phyloP scores from a whole-genome alignment of 35 echinoderm and acorn worm genomes.

The Diadema setosum region DNA sequence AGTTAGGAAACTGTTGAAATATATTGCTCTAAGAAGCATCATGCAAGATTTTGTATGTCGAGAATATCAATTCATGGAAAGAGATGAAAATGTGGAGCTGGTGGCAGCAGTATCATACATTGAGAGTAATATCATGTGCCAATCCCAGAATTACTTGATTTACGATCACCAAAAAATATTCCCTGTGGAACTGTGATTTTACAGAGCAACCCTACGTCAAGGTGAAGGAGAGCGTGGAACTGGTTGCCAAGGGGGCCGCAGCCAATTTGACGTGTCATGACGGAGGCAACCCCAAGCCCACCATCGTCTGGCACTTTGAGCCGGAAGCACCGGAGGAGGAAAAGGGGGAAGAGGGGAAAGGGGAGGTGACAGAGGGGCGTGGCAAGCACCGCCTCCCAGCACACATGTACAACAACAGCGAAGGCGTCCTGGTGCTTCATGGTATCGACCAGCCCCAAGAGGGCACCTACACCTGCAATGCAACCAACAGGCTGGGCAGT shows the following conservation, averaged over 20 bases:
- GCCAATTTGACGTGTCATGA: slow-evolving; percentile 43
- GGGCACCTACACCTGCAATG: slow-evolving; percentile 55
- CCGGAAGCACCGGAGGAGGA: not conserved
- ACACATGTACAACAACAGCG: slow-evolving; percentile 35
- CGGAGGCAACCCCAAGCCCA: slow-evolving; percentile 49
- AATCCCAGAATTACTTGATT: no score
- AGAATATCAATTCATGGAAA: no score
- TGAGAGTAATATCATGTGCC: no score
- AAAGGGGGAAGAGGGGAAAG: not conserved
- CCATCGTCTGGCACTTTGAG: slow-evolving; percentile 47
- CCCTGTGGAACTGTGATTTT: no score
- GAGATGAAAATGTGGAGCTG: no score
- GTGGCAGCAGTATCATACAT: no score
- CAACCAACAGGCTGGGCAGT: slow-evolving; percentile 30
- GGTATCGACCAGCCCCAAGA: slow-evolving; percentile 9
- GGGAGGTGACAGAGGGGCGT: no score
- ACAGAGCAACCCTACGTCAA: not conserved
- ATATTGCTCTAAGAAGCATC: no score
- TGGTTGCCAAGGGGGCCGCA: slow-evolving; percentile 9
- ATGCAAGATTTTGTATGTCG: no score
- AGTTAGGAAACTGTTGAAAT: no score
- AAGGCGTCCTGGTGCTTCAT: slow-evolving; percentile 5
- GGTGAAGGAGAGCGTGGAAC: not conserved
- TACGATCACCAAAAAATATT: no score
- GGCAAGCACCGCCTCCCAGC: not conserved